Evolutionary conservation across 2,797 vertebrate species (phyloP).

Genomic region (Bradypus variegatus): DNA sequence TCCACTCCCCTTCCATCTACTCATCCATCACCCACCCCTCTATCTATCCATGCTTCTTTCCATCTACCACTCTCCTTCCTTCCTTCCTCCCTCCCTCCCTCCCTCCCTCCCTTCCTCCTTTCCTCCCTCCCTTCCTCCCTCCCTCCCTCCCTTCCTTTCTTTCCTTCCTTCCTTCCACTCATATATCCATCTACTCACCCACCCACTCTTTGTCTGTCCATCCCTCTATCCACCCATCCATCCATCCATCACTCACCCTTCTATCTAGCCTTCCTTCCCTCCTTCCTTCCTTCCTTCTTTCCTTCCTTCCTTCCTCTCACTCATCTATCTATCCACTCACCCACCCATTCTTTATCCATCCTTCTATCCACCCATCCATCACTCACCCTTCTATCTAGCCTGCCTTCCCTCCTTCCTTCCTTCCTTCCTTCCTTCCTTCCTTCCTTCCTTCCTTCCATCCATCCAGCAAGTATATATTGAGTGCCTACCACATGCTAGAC

Average conservation of each 20-base stretch:
- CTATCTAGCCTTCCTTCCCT: not conserved
- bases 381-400: not conserved
- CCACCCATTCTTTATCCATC: not conserved
- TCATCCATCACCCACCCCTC: too few relatives aligned
- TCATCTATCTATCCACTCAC: not conserved
- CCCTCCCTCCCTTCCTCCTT: too few relatives aligned
- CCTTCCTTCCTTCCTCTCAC: too few relatives aligned
- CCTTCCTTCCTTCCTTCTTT: too few relatives aligned
- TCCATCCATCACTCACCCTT: not conserved
- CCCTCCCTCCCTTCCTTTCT: too few relatives aligned
- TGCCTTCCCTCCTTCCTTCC: accelerated
- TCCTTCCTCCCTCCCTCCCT: too few relatives aligned
- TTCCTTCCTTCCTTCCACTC: too few relatives aligned
- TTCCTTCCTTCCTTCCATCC: not conserved
- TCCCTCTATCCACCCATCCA: not conserved
- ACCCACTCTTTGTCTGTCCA: too few relatives aligned
- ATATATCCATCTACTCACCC: too few relatives aligned
- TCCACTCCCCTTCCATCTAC: not conserved
- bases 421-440: not conserved
- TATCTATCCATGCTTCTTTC: not conserved
- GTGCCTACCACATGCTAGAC: not conserved
- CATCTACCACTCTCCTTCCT: not conserved
- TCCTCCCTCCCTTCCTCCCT: too few relatives aligned
- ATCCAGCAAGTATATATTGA: not conserved
- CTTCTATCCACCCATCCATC: not conserved